A percentile compares a stretch with the other conserved stretches of the same genome.
Evolutionary conservation across 2,797 vertebrate species (phyloP).

Genomic region (Spheniscus humboldti): DNA sequence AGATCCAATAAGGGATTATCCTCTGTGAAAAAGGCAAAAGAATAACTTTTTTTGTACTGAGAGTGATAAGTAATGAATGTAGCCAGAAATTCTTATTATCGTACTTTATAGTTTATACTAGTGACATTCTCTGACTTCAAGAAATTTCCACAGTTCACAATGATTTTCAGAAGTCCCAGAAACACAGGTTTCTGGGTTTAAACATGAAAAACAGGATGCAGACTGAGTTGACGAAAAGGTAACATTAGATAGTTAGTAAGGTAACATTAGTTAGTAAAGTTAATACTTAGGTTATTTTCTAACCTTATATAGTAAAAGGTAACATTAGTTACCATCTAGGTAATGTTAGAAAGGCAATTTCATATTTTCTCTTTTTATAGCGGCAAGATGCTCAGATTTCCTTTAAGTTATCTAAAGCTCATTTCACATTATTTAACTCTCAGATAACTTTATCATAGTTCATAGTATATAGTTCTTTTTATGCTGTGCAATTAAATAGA

Average conservation of each 20-base stretch:
- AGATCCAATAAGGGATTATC: background rate
- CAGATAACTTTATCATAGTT: background rate
- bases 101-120: background rate
- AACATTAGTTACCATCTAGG: background rate
- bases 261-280: background rate
- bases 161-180: background rate
- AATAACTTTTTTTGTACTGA: background rate
- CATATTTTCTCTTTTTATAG: background rate
- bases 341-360: background rate
- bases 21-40: background rate
- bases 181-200: background rate
- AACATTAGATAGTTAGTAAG: background rate
- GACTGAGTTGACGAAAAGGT: background rate
- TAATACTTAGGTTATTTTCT: background rate
- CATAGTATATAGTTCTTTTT: background rate
- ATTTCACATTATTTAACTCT: background rate
- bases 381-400: background rate
- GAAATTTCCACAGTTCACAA: background rate
- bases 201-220: background rate
- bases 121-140: background rate
- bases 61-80: background rate
- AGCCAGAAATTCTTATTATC: background rate
- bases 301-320: background rate
- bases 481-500: background rate
- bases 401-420: background rate